Base-by-base conservation (phyloP, 2,113 vertebrate genomes). In the Progne subis region DNA sequence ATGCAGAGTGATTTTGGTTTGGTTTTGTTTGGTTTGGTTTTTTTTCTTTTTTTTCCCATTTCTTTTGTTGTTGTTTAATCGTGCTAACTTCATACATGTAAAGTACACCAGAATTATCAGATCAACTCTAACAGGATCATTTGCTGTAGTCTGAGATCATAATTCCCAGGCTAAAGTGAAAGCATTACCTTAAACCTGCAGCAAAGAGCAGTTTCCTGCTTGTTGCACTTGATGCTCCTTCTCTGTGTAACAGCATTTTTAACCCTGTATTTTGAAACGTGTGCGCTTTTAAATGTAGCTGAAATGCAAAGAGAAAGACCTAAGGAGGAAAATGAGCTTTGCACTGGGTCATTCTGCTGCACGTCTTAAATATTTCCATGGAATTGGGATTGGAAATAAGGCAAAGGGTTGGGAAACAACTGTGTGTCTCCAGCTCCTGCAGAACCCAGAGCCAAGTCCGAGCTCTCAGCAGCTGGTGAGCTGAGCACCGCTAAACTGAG, bases 351-450 rank as follows among this genome's bases (percentile, higher is more conserved):
- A 69, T 85, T 86, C 74, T 83, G 70, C 82, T 92, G 83, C 49
- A 31, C 24, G 16, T 85, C 94, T 90, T 20, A 87, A 93, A 60
- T 59, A 63, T 65, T 84, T 49, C 55, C 49, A 12, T 55, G 77
- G 77, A 57, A 72, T 84, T 82, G 91, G 65, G 75, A 9, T 67
- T 86, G 77, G 82, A 92, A 93, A 63, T 95, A 95, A 93, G 87
- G 74, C 50, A 70, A 60, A 64, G 34, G 49, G 20, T 19, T 14
- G 78, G 75, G 52, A 55, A 70, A 86, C 55, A 70, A 28, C 59
- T 34, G 70, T 5, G 11, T 47, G 21, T 47, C 63, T 72, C 31
- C 80, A 81, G 69, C 69, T 84, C 9, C 80, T 53, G 61, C 61
- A 57, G 67, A 65, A 82, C 46, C 34, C 63, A 11, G 60, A 74